These are phyloP conservation scores for Crypturellus undulatus DNA, from an alignment of 2,113 vertebrate species.

Conservation along the genomic window DNA sequence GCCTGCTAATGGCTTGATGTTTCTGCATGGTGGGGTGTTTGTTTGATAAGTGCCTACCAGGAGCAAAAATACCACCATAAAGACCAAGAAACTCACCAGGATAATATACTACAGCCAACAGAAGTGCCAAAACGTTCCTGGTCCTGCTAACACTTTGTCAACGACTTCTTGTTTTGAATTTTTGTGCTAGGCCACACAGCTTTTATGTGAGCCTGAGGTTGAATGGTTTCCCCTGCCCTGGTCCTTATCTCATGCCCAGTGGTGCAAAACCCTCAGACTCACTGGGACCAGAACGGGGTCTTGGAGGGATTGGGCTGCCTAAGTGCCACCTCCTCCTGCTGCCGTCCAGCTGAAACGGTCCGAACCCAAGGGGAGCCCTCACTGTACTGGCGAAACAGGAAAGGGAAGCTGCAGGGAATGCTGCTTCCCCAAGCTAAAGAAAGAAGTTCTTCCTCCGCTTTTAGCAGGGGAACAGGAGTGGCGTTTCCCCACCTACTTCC, in stretches of 20 bases:
- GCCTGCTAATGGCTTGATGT: not conserved
- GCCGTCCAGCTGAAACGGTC: accelerated
- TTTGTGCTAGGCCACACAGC: not conserved
- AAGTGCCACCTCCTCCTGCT: not conserved
- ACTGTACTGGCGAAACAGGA: not conserved
- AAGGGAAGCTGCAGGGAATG: slow-evolving; percentile 62
- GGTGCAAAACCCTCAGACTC: not conserved
- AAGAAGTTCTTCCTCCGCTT: slow-evolving; percentile 44
- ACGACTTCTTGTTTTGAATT: not conserved
- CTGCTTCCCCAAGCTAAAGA: slow-evolving; percentile 52
- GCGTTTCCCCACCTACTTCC: slow-evolving; percentile 61
- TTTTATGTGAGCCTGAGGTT: not conserved
- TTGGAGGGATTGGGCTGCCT: not conserved
- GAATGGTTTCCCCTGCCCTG: not conserved
- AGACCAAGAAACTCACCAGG: not conserved
- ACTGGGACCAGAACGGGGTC: not conserved
- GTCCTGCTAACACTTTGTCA: not conserved
- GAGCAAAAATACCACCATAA: not conserved
- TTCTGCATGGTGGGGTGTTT: not conserved
- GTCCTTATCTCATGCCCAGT: accelerated
- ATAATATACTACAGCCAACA: not conserved
- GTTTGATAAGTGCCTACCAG: not conserved
- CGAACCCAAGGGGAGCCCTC: accelerated
- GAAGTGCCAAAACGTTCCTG: not conserved
- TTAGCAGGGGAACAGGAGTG: slow-evolving; percentile 60